These are phyloP conservation scores for Tachystola acroxantha DNA, from an alignment of 2,888 invertebrate species.

Conservation along the genomic window DNA sequence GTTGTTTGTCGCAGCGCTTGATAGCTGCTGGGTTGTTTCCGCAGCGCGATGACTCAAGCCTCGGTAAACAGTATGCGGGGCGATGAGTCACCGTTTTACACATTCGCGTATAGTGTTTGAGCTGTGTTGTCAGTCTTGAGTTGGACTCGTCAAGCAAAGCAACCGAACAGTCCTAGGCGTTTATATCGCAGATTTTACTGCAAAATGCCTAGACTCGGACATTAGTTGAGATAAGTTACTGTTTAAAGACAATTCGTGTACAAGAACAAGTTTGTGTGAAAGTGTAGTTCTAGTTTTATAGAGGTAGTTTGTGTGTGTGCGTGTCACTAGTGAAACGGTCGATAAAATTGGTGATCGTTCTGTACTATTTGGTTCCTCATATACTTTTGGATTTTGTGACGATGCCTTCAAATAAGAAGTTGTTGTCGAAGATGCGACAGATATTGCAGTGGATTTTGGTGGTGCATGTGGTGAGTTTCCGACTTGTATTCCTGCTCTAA, in stretches of 20 bases:
- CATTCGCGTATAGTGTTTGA: conserved; percentile 78
- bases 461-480: conserved; percentile 67
- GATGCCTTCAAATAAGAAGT: conserved; percentile 72
- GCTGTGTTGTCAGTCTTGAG: conserved; percentile 76
- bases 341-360: conserved; percentile 66
- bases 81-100: conserved; percentile 79
- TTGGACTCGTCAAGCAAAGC: conserved; percentile 72
- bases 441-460: conserved; percentile 68
- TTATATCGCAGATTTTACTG: conserved; percentile 67
- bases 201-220: conserved; percentile 55
- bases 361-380: conserved; percentile 63
- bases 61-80: conserved; percentile 79
- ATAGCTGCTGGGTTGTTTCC: conserved; percentile 47
- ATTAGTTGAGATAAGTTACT: conserved; percentile 44
- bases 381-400: conserved; percentile 41
- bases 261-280: conserved; percentile 65
- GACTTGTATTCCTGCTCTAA: neutral
- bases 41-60: conserved; percentile 73
- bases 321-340: conserved; percentile 72
- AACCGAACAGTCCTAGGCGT: conserved; percentile 63
- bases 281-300: conserved; percentile 58
- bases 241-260: conserved; percentile 41
- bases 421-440: conserved; percentile 66
- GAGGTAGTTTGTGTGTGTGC: conserved; percentile 59
- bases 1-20: conserved; percentile 50